Conservation (phyloP, 2,797 vertebrate species). For the Chelidonichthys spinosus region DNA sequence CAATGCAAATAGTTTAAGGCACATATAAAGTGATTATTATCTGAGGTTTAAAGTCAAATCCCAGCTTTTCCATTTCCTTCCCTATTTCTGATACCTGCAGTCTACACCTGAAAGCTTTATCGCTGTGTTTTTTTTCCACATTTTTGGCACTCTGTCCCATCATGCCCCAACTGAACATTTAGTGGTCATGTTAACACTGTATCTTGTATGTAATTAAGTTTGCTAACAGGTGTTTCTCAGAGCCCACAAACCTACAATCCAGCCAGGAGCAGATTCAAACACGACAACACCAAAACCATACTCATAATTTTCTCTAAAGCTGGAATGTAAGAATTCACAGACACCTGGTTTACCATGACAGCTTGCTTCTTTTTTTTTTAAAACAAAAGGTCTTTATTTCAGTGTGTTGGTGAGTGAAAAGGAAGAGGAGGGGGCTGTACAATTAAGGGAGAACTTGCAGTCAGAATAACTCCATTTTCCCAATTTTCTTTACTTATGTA, state of each 20-base stretch:
- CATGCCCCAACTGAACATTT: slow-evolving; percentile 38
- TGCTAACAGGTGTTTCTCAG: slow-evolving; percentile 81
- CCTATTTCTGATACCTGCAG: neutral
- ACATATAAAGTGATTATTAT: neutral
- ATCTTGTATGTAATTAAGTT: slow-evolving; percentile 82
- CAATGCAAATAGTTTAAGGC: neutral
- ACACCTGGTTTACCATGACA: slow-evolving; percentile 79
- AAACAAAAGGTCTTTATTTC: slow-evolving; percentile 77
- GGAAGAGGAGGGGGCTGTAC: slow-evolving; percentile 34
- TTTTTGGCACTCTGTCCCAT: slow-evolving; percentile 54
- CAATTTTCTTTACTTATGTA: slow-evolving; percentile 35
- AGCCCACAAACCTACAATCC: slow-evolving; percentile 82
- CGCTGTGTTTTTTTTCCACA: slow-evolving; percentile 36
- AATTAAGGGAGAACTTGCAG: slow-evolving; percentile 30
- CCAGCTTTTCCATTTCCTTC: neutral
- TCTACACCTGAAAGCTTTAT: slow-evolving; percentile 1
- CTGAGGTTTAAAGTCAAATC: slow-evolving; percentile 1
- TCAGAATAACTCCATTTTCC: slow-evolving; percentile 16
- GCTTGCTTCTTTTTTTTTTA: slow-evolving; percentile 28
- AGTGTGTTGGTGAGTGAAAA: slow-evolving; percentile 29
- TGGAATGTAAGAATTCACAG: slow-evolving; percentile 80
- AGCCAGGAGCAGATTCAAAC: slow-evolving; percentile 77
- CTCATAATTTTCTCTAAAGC: slow-evolving; percentile 78
- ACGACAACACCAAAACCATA: slow-evolving; percentile 77
- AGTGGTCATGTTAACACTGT: slow-evolving; percentile 58